Conservation (phyloP, 2,888 invertebrate species). For the Pseudoips prasinana region DNA sequence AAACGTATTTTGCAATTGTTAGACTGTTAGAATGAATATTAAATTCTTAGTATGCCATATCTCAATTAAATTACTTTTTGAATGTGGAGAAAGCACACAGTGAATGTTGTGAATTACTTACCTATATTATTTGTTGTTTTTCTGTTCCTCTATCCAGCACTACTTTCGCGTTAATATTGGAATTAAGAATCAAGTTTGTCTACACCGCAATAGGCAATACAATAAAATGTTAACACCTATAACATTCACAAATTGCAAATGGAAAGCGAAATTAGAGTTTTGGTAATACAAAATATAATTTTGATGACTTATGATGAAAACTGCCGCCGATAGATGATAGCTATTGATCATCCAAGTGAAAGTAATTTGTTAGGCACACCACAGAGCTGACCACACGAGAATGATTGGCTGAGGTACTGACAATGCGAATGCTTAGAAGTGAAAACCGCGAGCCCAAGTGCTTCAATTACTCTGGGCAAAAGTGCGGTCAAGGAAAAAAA, state of each 20-base stretch:
- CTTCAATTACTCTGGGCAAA: conserved; percentile 25
- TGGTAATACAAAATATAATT: conserved; percentile 35
- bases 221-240: conserved; percentile 4
- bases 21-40: too few relatives aligned
- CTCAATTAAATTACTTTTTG: too few relatives aligned
- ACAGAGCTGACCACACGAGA: conserved; percentile 46
- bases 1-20: too few relatives aligned
- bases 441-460: conserved; percentile 40
- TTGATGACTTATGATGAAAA: conserved; percentile 43
- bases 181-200: conserved; percentile 8
- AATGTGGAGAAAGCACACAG: too few relatives aligned
- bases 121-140: too few relatives aligned
- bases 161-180: too few relatives aligned
- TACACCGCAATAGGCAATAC: conserved; percentile 13
- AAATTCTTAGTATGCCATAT: too few relatives aligned
- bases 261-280: conserved; percentile 43
- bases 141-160: too few relatives aligned
- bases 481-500: conserved; percentile 17
- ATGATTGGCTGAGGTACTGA: conserved; percentile 41
- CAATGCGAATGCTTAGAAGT: conserved; percentile 33
- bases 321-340: conserved; percentile 23
- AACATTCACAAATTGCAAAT: conserved; percentile 22
- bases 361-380: conserved; percentile 57
- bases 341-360: conserved; percentile 54
- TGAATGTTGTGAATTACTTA: too few relatives aligned